Percentiles rank a stretch among this genome's conserved stretches.
Conservation (phyloP, 1,140 invertebrate species). For the Muscidifurax raptorellus region DNA sequence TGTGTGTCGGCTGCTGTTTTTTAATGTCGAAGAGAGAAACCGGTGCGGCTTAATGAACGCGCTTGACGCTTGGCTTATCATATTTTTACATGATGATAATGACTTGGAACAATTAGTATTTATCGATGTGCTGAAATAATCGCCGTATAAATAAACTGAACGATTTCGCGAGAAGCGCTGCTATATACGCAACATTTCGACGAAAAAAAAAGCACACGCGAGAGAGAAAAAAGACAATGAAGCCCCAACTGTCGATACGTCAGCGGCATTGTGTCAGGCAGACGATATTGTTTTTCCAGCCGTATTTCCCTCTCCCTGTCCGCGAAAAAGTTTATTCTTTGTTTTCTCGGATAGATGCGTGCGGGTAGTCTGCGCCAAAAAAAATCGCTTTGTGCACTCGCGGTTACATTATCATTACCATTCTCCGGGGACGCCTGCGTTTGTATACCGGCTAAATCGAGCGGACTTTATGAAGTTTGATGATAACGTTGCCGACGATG, state of each 20-base stretch:
- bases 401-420: background rate
- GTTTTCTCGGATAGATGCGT: constrained; percentile 17
- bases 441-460: background rate
- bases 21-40: too few species aligned
- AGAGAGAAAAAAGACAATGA: constrained; percentile 47
- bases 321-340: constrained; percentile 32
- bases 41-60: too few species aligned
- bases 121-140: too few species aligned
- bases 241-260: constrained; percentile 55
- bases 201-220: background rate
- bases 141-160: background rate
- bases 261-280: constrained; percentile 50
- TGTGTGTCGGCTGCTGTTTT: background rate
- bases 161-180: background rate
- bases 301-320: background rate
- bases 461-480: background rate
- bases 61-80: too few species aligned
- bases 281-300: constrained; percentile 54
- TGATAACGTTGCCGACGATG: background rate
- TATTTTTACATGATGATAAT: too few species aligned
- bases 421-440: background rate
- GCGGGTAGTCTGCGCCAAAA: background rate
- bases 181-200: background rate
- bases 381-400: background rate
- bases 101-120: too few species aligned